These are phyloP conservation scores for Nestor notabilis DNA, from an alignment of 2,113 vertebrate species.

Conservation along the genomic window DNA sequence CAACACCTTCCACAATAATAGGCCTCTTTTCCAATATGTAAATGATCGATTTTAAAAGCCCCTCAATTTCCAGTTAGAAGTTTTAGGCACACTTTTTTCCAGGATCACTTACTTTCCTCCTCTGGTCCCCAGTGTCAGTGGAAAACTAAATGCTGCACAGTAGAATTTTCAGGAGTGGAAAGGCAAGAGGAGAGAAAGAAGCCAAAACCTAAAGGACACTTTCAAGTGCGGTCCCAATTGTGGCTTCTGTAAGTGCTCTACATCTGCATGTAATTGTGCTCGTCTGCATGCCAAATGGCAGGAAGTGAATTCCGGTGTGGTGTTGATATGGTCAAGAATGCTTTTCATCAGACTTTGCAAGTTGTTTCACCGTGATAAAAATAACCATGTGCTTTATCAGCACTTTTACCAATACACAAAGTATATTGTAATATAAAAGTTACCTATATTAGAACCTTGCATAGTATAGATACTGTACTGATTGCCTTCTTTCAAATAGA, in stretches of 20 bases:
- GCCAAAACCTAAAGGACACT: background rate
- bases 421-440: background rate
- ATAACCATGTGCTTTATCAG: background rate
- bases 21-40: slow-evolving; percentile 6
- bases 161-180: background rate
- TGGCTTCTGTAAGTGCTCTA: background rate
- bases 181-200: background rate
- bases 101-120: background rate
- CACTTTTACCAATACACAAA: background rate
- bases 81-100: background rate
- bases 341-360: background rate
- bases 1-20: slow-evolving; percentile 32
- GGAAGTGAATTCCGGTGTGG: background rate
- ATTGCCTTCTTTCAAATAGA: background rate
- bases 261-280: background rate
- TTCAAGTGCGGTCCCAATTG: background rate
- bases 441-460: background rate
- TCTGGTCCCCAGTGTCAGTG: background rate
- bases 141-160: background rate
- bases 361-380: background rate
- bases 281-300: background rate
- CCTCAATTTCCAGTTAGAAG: background rate
- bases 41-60: slow-evolving; percentile 20
- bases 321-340: background rate
- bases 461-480: background rate